These are phyloP conservation scores for Amblyraja radiata DNA, from an alignment of 2,797 vertebrate species.

Conservation along the genomic window DNA sequence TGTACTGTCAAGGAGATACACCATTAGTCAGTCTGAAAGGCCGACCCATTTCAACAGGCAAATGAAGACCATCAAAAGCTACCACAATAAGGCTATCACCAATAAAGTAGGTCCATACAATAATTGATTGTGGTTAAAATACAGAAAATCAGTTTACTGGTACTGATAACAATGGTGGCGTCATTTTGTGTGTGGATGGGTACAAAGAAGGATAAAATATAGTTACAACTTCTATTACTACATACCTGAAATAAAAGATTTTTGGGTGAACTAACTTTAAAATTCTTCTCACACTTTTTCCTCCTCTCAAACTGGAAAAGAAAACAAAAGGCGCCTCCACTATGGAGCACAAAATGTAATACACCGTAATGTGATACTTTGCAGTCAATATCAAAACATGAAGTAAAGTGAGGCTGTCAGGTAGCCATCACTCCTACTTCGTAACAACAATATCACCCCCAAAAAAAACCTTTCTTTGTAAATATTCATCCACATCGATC, in stretches of 20 bases:
- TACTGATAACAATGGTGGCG: conserved; percentile 50
- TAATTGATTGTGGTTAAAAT: conserved; percentile 43
- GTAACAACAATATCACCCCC: conserved; percentile 53
- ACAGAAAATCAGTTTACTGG: conserved; percentile 43
- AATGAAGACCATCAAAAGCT: conserved; percentile 49
- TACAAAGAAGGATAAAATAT: conserved; percentile 50
- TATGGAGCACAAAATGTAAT: conserved; percentile 45
- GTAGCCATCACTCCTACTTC: conserved; percentile 60
- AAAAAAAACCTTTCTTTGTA: conserved; percentile 31
- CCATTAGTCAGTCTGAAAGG: conserved; percentile 49
- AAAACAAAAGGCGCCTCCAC: conserved; percentile 46
- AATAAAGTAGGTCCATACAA: conserved; percentile 41
- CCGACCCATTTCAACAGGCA: conserved; percentile 51
- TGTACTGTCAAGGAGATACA: conserved; percentile 59
- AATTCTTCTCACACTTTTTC: conserved; percentile 48
- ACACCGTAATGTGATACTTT: conserved; percentile 74
- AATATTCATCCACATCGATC: conserved; percentile 38
- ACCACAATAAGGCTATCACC: conserved; percentile 44
- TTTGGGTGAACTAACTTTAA: conserved; percentile 52
- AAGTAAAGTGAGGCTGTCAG: conserved; percentile 68
- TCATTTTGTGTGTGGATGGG: conserved; percentile 52
- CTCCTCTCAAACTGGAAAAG: conserved; percentile 51
- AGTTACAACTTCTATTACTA: conserved; percentile 52
- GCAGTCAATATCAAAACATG: conserved; percentile 69
- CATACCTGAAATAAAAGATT: conserved; percentile 53